Percentiles rank a stretch among this genome's conserved stretches.
Conservation (phyloP, 1,140 invertebrate genomes). For the Mylabris phalerata region DNA sequence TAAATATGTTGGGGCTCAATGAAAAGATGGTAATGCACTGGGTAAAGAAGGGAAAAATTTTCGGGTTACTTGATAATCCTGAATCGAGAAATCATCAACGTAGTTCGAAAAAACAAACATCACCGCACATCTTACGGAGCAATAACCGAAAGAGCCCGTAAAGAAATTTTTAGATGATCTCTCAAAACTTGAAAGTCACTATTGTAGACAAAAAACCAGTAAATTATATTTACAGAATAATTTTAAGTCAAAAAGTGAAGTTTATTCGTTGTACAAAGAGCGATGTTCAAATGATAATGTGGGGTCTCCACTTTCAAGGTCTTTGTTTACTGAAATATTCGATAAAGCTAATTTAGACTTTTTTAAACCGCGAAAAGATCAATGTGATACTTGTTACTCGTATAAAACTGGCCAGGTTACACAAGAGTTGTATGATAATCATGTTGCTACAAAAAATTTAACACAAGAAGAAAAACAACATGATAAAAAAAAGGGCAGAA, state of each 20-base stretch:
- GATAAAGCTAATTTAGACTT: not conserved
- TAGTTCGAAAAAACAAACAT: too few relatives aligned
- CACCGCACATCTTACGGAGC: not conserved
- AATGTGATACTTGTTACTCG: constrained; percentile 2
- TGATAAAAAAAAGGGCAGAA: constrained; percentile 4
- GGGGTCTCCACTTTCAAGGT: not conserved
- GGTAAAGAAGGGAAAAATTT: not conserved
- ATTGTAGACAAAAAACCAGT: constrained; percentile 23
- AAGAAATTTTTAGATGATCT: constrained; percentile 18
- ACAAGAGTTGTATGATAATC: not conserved
- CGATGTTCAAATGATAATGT: constrained; percentile 1
- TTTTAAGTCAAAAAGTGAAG: constrained; percentile 21
- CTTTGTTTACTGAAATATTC: not conserved
- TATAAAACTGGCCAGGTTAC: constrained; percentile 1
- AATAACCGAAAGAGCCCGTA: not conserved
- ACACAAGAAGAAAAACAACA: not conserved
- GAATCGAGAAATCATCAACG: too few relatives aligned
- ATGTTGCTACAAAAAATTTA: constrained; percentile 3
- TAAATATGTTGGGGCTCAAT: not conserved
- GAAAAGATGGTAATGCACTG: not conserved
- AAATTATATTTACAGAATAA: constrained; percentile 30
- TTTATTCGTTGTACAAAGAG: constrained; percentile 26
- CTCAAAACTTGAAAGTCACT: constrained; percentile 29
- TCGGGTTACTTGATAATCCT: not conserved
- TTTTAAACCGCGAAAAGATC: constrained; percentile 4